Evolutionary conservation across 2,113 vertebrate species (phyloP), one percentile per base, ranked within the genome.

Genomic region (Bufo gargarizans): DNA sequence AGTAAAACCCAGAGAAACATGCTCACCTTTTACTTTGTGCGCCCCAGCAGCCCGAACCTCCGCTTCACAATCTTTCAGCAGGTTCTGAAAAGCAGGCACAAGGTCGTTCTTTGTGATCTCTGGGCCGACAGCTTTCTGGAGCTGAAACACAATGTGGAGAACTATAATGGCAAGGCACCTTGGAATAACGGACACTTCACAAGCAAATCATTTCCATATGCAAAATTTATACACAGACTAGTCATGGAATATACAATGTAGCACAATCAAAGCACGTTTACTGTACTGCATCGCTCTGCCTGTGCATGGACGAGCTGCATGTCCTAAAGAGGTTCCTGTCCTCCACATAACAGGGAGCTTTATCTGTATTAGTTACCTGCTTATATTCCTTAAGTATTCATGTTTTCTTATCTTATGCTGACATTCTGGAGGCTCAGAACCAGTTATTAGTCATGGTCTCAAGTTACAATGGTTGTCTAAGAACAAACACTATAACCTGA

Each of bases 21-120:
- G 61, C 90, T 90, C 58, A 97, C 97, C 97, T 97, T 97, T 98
- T 71, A 98, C 96, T 93, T 97, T 98, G 90, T 98, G 96, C 82
- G 96, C 96, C 55, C 96, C 96, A 56, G 96, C 97, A 16, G 97
- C 97, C 47, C 97, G 95, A 50, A 98, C 97, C 90, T 98, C 97
- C 4, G 97, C 97, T 93, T 98, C 97, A 87, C 97, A 98, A 90
- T 98, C 97, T 91, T 97, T 97, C 78, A 98, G 93, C 11, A 98
- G 94, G 86, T 96, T 97, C 92, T 97, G 97, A 93, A 98, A 98
- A 11, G 97, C 96, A 1, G 97, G 96, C 78, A 98, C 96, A 91
- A 98, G 92, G 90, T 98, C 97, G 8, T 95, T 97, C 85, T 96
- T 95, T 55, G 97, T 97, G 91, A 98, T 98, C 92, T 97, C 96